Percentiles rank a stretch among this genome's conserved stretches.
These are phyloP conservation scores for Apis mellifera DNA, from an alignment of 1,140 invertebrate species.

Conservation along the genomic window Amel_HAv3.1 CM009941.2:889501-890000, in stretches of 20 bases:
- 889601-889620: too few species aligned
- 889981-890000: neutral
- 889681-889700: slow-evolving; percentile 52
- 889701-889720: slow-evolving; percentile 51
- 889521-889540: too few species aligned
- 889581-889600: too few species aligned
- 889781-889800: slow-evolving; percentile 51
- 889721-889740: slow-evolving; percentile 52
- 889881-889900: slow-evolving; percentile 53
- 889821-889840: slow-evolving; percentile 73
- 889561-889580: too few species aligned
- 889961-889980: neutral
- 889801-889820: slow-evolving; percentile 49
- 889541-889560: too few species aligned
- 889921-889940: slow-evolving; percentile 19
- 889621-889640: too few species aligned
- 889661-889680: neutral
- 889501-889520: too few species aligned
- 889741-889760: slow-evolving; percentile 50
- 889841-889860: slow-evolving; percentile 79
- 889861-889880: slow-evolving; percentile 76
- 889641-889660: neutral
- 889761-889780: slow-evolving; percentile 60
- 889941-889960: neutral
- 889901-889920: slow-evolving; percentile 9